Conservation (phyloP, 2,113 vertebrate genomes). For the Thomomys bottae region DNA sequence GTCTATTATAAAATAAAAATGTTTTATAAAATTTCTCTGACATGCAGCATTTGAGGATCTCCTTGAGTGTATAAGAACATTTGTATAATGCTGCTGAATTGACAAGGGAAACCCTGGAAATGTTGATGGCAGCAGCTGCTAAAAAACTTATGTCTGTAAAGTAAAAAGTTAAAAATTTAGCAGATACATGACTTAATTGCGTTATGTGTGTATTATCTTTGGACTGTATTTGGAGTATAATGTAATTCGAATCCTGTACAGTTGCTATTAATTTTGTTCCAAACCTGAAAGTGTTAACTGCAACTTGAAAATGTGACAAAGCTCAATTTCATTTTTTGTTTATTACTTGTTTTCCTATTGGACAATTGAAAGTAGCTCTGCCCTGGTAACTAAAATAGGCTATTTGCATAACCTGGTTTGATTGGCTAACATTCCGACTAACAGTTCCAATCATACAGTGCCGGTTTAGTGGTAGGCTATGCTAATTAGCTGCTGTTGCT, state of each 20-base stretch:
- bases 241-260: conserved; percentile 78
- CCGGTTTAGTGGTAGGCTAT: conserved; percentile 96
- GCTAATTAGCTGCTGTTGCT: conserved; percentile 99
- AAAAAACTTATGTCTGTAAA: not conserved
- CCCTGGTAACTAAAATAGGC: conserved; percentile 97
- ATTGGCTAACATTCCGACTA: conserved; percentile 91
- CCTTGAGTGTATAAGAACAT: conserved; percentile 25
- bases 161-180: conserved; percentile 75
- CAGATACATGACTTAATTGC: conserved; percentile 50
- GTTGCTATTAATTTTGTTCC: conserved; percentile 83
- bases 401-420: conserved; percentile 95
- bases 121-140: conserved; percentile 44
- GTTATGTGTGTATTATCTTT: conserved; percentile 75
- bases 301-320: conserved; percentile 96
- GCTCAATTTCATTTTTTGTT: conserved; percentile 98
- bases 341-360: conserved; percentile 99
- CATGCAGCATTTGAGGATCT: conserved; percentile 38
- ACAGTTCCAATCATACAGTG: conserved; percentile 93
- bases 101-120: conserved; percentile 26
- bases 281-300: conserved; percentile 92
- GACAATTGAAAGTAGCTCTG: conserved; percentile 94
- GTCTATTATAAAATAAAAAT: conserved; percentile 28
- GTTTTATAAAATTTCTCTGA: conserved; percentile 31
- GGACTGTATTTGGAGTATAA: conserved; percentile 75
- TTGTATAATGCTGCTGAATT: conserved; percentile 57